Evolutionary conservation across 2,888 invertebrate genomes (phyloP).

Genomic region (Tipula vernalis): DNA sequence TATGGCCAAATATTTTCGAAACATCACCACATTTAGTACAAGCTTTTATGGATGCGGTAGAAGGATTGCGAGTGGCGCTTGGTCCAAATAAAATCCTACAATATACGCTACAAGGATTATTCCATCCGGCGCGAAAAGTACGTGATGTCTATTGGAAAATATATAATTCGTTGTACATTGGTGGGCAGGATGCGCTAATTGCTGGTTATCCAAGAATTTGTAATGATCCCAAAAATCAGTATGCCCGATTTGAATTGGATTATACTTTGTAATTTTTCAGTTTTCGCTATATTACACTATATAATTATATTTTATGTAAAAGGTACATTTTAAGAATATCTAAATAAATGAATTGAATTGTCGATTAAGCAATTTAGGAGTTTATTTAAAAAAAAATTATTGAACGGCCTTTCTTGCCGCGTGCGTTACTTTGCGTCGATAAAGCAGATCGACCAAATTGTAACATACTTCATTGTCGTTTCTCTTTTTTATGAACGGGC

Average conservation of each 20-base stretch:
- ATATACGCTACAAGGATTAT: slow-evolving; percentile 92
- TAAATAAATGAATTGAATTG: not conserved
- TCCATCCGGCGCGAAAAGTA: slow-evolving; percentile 98
- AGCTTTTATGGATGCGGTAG: slow-evolving; percentile 98
- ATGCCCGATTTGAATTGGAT: slow-evolving; percentile 85
- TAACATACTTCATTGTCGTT: not conserved
- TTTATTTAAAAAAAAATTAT: not conserved
- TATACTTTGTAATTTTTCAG: slow-evolving; percentile 59
- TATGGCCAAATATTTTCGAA: slow-evolving; percentile 99
- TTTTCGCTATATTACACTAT: not conserved
- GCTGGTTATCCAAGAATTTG: slow-evolving; percentile 94
- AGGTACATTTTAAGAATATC: not conserved
- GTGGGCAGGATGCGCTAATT: slow-evolving; percentile 95
- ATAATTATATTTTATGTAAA: not conserved
- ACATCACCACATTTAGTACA: slow-evolving; percentile 99
- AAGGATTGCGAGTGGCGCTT: slow-evolving; percentile 91
- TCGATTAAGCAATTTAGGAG: not conserved
- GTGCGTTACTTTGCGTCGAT: not conserved
- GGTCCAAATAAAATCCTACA: slow-evolving; percentile 95
- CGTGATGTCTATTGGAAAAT: slow-evolving; percentile 99
- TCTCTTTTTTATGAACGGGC: not conserved
- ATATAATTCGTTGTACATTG: slow-evolving; percentile 97
- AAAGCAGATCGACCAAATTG: not conserved
- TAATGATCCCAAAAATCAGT: slow-evolving; percentile 91
- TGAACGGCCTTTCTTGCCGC: not conserved